Evolutionary conservation across 2,888 invertebrate genomes (phyloP), one percentile per base, ranked within the genome.

Genomic region (Camponotus fellah): DNA sequence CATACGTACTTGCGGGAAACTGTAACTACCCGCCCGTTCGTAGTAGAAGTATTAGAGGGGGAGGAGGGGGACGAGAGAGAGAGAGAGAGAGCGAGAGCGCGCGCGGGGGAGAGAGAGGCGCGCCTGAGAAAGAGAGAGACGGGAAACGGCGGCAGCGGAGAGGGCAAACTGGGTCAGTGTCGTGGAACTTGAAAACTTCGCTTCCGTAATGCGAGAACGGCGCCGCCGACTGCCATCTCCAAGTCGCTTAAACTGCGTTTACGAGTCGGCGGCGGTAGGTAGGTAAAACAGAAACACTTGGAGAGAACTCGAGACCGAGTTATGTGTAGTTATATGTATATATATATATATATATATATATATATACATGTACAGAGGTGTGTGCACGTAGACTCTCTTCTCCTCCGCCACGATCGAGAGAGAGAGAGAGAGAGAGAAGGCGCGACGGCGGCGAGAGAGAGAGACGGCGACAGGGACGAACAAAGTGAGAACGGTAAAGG

Each of bases 161-260:
- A 86, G 87, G 92, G 91, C 90, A 94, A 94, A 94, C 94, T 94
- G 94, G 94, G 94, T 94, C 94, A 94, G 94, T 94, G 94, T 94
- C 94, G 94, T 92, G 93, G 94, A 94, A 94, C 94, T 94, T 94
- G 94, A 94, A 94, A 94, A 94, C 94, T 94, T 94, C 91, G 93
- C 94, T 94, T 94, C 94, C 94, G 94, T 94, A 94, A 94, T 94
- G 93, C 92, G 93, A 93, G 90, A 87, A 90, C 84, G 88, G 87
- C 89, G 82, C 89, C 87, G 90, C 87, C 88, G 89, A 88, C 91
- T 91, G 87, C 89, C 85, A 90, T 85, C 88, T 86, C 87, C 88
- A 92, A 92, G 92, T 92, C 92, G 89, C 90, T 90, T 90, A 90
- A 90, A 90, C 90, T 92, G 92, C 92, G 90, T 92, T 92, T 92